Conservation (phyloP, 1,140 invertebrate genomes). For the Heliconius hewitsoni region DNA sequence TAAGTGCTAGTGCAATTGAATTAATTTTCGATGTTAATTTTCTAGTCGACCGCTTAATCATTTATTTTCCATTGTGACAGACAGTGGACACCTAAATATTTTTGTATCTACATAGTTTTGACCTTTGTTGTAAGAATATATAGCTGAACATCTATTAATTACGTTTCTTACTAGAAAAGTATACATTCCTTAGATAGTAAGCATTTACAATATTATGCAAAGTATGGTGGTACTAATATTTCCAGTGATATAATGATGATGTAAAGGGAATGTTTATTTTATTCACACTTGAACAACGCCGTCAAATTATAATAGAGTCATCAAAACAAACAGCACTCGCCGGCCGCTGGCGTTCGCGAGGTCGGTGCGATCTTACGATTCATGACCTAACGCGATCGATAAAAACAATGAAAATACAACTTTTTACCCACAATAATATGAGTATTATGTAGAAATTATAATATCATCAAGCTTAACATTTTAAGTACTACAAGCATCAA, state of each 20-base stretch:
- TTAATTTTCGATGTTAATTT: background rate
- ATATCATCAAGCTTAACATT: constrained; percentile 1
- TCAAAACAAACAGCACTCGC: constrained; percentile 70
- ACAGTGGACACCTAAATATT: background rate
- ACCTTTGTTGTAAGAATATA: background rate
- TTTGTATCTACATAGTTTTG: background rate
- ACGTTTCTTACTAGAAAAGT: too few relatives aligned
- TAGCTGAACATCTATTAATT: background rate
- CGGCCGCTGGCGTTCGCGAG: constrained; percentile 50
- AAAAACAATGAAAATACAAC: constrained; percentile 74
- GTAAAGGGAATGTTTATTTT: constrained; percentile 6
- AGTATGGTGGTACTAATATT: background rate
- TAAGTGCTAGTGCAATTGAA: background rate
- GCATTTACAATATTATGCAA: background rate
- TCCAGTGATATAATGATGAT: background rate
- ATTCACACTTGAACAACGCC: constrained; percentile 25
- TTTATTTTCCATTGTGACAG: background rate
- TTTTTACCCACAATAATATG: constrained; percentile 25
- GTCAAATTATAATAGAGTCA: constrained; percentile 46
- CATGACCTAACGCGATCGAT: constrained; percentile 69
- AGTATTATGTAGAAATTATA: constrained; percentile 19
- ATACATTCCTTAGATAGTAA: background rate
- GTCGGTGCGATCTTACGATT: constrained; percentile 56
- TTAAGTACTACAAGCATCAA: background rate
- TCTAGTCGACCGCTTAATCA: background rate